These are phyloP conservation scores for Drosophila ercepeae DNA, from an alignment of 1,140 invertebrate genomes.

Conservation along the genomic window DNA sequence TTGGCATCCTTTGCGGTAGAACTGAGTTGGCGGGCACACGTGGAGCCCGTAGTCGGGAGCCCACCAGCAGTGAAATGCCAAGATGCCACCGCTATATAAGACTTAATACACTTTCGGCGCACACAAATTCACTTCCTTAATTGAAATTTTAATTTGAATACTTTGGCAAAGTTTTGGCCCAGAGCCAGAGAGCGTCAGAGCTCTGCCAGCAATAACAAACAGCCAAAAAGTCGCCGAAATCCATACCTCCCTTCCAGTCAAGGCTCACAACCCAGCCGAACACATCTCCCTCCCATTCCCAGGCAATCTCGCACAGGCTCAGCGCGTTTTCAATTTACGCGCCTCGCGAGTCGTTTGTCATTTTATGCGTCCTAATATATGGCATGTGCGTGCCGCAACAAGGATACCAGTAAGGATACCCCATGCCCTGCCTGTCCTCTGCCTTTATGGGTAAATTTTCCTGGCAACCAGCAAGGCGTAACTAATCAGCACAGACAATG, in stretches of 20 bases:
- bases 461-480: conserved; percentile 63
- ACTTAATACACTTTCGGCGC: conserved; percentile 80
- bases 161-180: conserved; percentile 80
- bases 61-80: conserved; percentile 66
- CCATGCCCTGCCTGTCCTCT: background rate
- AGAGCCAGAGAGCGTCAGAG: conserved; percentile 50
- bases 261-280: background rate
- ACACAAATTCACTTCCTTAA: conserved; percentile 82
- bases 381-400: conserved; percentile 70
- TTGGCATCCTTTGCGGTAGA: conserved; percentile 6
- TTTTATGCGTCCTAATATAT: conserved; percentile 80
- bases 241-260: conserved; percentile 16
- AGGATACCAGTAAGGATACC: conserved; percentile 32
- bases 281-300: conserved; percentile 19
- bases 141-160: conserved; percentile 83
- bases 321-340: conserved; percentile 80
- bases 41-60: conserved; percentile 17
- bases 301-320: conserved; percentile 65
- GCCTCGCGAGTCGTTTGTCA: conserved; percentile 78
- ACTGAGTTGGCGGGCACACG: conserved; percentile 78
- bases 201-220: conserved; percentile 68
- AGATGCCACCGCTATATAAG: conserved; percentile 74
- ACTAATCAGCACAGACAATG: conserved; percentile 84
- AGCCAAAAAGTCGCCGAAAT: conserved; percentile 69
- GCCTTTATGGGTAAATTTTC: conserved; percentile 10